A percentile compares a stretch with the other conserved stretches of the same genome.
Evolutionary conservation across 2,113 vertebrate genomes (phyloP).

Genomic region (Pungitius pungitius): DNA sequence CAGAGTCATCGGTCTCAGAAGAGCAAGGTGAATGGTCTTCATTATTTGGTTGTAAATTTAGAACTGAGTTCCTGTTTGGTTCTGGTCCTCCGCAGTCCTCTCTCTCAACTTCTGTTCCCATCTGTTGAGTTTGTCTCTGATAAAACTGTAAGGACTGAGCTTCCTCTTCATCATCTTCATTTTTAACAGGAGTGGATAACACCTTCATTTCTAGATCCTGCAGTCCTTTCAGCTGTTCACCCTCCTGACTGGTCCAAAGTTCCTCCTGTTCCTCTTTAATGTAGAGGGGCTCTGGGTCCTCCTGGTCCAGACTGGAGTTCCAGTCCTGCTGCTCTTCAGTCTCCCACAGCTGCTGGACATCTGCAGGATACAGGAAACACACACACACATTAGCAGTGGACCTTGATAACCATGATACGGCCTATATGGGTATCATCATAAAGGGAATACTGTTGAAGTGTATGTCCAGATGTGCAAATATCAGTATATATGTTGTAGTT

Average conservation of each 20-base stretch:
- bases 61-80: background rate
- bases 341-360: slow-evolving; percentile 5
- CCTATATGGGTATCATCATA: too few relatives aligned
- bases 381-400: background rate
- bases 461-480: too few relatives aligned
- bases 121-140: background rate
- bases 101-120: background rate
- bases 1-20: slow-evolving; percentile 22
- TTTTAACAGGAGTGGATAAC: slow-evolving; percentile 17
- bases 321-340: background rate
- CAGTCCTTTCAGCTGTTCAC: background rate
- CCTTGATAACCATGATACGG: too few relatives aligned
- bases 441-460: too few relatives aligned
- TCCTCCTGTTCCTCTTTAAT: slow-evolving; percentile 39
- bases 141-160: slow-evolving; percentile 23
- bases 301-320: slow-evolving; percentile 3
- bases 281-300: background rate
- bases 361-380: slow-evolving; percentile 11
- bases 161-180: slow-evolving; percentile 31
- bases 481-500: too few relatives aligned
- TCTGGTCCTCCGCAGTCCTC: slow-evolving; percentile 27
- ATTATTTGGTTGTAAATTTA: background rate
- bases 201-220: slow-evolving; percentile 10
- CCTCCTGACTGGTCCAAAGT: background rate
- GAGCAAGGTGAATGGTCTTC: slow-evolving; percentile 13